Base-by-base conservation (phyloP, 2,888 invertebrate species). In the Melanophora roralis region DNA sequence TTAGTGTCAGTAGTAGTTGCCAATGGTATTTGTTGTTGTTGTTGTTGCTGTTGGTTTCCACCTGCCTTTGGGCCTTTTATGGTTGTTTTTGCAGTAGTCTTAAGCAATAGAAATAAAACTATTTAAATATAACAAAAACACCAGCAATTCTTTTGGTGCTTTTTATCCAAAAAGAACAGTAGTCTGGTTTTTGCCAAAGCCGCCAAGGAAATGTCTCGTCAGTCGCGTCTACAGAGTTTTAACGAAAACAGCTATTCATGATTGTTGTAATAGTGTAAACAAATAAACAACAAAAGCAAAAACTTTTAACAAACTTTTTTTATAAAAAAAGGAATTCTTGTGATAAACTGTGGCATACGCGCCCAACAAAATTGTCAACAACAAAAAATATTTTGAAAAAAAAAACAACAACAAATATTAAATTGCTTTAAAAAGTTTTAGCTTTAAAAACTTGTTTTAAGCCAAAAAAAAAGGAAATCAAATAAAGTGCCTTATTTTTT, bases 171-270 rank as follows among this genome's bases (percentile, higher is more conserved):
- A 47, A 76, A 72, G 47, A 78, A 55, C 62, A 64, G 68, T 11
- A 12, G 45, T 81, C 84, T 49, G 59, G 68, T 71, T 75, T 80
- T 82, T 81, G 82, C 81, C 71, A 40, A 79, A 73, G 82, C 83
- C 83, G 83, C 83, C 84, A 83, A 83, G 82, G 87, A 85, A 86
- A 84, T 86, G 86, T 84, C 86, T 85, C 87, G 87, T 85, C 89
- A 89, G 87, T 86, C 88, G 89, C 89, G 87, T 87, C 88, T 86
- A 86, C 86, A 88, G 87, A 87, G 89, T 88, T 89, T 89, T 85
- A 88, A 88, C 86, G 86, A 87, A 84, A 85, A 85, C 85, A 86
- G 85, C 86, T 86, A 88, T 83, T 83, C 81, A 79, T 73, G 77
- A 60, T 69, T 65, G 75, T 72, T 81, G 74, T 71, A 55, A 69